Base-by-base conservation (phyloP, 2,888 invertebrate species). In the Leptinotarsa tumamoca region DNA sequence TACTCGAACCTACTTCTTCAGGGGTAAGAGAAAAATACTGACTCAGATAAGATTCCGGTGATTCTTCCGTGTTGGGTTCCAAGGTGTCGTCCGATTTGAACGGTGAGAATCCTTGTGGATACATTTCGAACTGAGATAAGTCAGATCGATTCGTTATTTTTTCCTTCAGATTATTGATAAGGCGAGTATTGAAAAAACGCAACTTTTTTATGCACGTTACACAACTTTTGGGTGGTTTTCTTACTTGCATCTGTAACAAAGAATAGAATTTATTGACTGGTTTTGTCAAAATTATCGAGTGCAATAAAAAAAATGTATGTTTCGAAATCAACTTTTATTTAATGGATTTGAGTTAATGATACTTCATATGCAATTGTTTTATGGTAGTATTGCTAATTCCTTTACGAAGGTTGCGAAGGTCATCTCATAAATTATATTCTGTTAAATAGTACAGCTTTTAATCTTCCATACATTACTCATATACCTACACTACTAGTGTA, bases 151-250 rank as follows among this genome's bases (percentile, higher is more conserved):
- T 54, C 15, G 54, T 15, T 43, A 49, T 18, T 61, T 5, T 58
- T 14, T 7, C 5, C 23, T 18, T 54, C 56, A 33, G 18, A 69
- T 3, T 67, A 54, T 71, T 76, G 15, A 74, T 54, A 17, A 63
- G 43, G 33, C 43, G 7, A 43, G 15, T n/a, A 63, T 52, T 75
- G 74, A 21, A 82, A 75, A 17, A 77, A 71, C 61, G 76, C 67
- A 14, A 80, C 75, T 72, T 80, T 80, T 1, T 68, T 71, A 43
- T 43, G 21, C 80, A 81, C 23, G 56, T 27, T 27, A 51, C 33
- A 66, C 81, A 82, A 18, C 78, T 68, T 63, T 72, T 50, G 13
- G 71, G 27, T 27, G 14, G 23, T 23, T 14, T 58, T 21, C 23
- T 23, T 58, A 58, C 4, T 23, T 15, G 3, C 23, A 21, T 58